Percentiles rank a stretch among this genome's conserved stretches.
phyloP scores from a whole-genome alignment of 2,113 vertebrate genomes.

The Daubentonia madagascariensis region DNA sequence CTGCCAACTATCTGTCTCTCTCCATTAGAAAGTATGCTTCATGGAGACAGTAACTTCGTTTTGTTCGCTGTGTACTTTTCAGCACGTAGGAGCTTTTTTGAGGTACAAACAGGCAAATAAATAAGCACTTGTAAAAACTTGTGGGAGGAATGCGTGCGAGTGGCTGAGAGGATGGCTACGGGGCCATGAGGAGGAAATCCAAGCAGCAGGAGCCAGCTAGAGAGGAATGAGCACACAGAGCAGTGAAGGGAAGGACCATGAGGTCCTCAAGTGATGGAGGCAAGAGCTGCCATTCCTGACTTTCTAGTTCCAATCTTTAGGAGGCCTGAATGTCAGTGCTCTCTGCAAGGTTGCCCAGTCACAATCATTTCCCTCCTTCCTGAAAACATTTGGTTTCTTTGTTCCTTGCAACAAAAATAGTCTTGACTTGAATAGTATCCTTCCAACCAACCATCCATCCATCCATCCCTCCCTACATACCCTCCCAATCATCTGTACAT shows the following conservation, averaged over 20 bases:
- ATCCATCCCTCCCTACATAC: not conserved
- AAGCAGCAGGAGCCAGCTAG: not conserved
- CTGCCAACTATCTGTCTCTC: not conserved
- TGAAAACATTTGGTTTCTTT: not conserved
- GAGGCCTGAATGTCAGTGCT: not conserved
- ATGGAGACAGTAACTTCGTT: not conserved
- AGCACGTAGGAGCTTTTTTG: not conserved
- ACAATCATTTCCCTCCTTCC: not conserved
- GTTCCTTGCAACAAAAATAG: not conserved
- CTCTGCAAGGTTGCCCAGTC: not conserved
- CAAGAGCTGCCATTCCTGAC: not conserved
- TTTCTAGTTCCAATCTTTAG: not conserved
- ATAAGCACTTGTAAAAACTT: not conserved
- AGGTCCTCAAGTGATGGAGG: not conserved
- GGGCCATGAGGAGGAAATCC: not conserved
- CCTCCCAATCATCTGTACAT: not conserved
- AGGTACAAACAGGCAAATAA: not conserved
- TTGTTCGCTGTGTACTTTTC: not conserved
- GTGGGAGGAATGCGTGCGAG: not conserved
- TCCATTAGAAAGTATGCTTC: not conserved
- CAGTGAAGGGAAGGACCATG: too few relatives aligned
- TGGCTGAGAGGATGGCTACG: not conserved
- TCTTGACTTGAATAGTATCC: not conserved
- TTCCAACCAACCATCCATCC: not conserved
- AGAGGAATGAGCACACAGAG: too few relatives aligned